phyloP scores from a whole-genome alignment of 2,888 invertebrate species.

The Watsonalla cultraria region DNA sequence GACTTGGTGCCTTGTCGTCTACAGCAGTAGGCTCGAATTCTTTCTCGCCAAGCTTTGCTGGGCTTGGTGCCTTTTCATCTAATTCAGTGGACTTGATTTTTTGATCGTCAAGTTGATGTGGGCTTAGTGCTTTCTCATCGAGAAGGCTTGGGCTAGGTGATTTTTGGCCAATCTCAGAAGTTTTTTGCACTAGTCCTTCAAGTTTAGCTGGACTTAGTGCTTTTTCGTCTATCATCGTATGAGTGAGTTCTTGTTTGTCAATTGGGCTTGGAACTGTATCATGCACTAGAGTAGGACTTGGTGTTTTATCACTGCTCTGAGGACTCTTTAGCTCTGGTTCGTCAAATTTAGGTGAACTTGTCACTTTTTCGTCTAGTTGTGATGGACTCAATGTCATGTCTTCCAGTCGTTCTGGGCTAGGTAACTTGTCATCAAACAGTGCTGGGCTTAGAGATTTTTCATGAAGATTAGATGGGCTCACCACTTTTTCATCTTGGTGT shows the following conservation, averaged over 20 bases:
- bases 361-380: not conserved
- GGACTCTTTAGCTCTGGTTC: no score
- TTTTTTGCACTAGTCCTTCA: constrained; percentile 5
- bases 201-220: not conserved
- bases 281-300: not conserved
- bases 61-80: constrained; percentile 9
- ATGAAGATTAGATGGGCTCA: no score
- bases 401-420: no score
- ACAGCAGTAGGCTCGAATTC: constrained; percentile 6
- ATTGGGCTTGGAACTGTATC: constrained; percentile 6
- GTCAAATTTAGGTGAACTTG: not conserved
- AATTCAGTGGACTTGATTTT: not conserved
- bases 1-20: not conserved
- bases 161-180: constrained; percentile 1
- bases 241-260: not conserved
- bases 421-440: not conserved
- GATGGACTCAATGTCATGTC: no score
- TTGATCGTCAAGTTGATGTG: not conserved
- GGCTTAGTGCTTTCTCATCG: constrained; percentile 5
- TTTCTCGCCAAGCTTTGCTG: constrained; percentile 4
- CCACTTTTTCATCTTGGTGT: not conserved
- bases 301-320: no score
- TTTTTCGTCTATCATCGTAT: not conserved
- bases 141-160: constrained; percentile 4
- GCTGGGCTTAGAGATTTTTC: not conserved